A percentile compares a stretch with the other conserved stretches of the same genome.
phyloP scores from a whole-genome alignment of 2,888 invertebrate species.

The Eurois occulta region DNA sequence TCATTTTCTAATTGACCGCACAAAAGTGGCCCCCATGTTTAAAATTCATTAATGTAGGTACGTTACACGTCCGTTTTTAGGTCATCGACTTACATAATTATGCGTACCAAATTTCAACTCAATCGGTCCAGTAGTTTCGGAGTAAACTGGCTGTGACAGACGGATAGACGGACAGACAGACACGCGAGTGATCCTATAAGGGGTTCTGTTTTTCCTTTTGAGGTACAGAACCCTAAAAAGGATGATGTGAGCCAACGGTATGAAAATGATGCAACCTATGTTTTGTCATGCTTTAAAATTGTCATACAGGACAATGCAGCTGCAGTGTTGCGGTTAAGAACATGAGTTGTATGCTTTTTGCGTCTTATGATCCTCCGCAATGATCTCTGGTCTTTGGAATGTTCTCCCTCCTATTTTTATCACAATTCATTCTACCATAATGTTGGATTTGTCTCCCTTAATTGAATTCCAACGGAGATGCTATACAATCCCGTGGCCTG shows the following conservation, averaged over 20 bases:
- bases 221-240: no score
- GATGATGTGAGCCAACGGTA: constrained; percentile 8
- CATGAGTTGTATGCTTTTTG: constrained; percentile 9
- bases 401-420: neutral
- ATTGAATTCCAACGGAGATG: neutral
- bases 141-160: no score
- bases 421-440: neutral
- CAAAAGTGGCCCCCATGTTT: no score
- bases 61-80: no score
- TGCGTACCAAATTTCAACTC: no score
- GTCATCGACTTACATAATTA: no score
- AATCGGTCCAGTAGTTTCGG: no score
- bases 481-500: neutral
- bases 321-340: constrained; percentile 40
- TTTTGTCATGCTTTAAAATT: constrained; percentile 27
- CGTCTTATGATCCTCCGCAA: constrained; percentile 3
- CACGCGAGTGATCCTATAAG: no score
- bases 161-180: no score
- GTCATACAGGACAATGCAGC: constrained; percentile 21
- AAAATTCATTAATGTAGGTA: no score
- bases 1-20: no score
- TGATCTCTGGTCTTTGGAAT: neutral
- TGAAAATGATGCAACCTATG: constrained; percentile 23
- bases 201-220: no score
- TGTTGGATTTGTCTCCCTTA: neutral